A percentile compares a stretch with the other conserved stretches of the same genome.
These are phyloP conservation scores for Caenorhabditis brenneri DNA, from an alignment of 1,140 invertebrate genomes.

Conservation along the genomic window DNA sequence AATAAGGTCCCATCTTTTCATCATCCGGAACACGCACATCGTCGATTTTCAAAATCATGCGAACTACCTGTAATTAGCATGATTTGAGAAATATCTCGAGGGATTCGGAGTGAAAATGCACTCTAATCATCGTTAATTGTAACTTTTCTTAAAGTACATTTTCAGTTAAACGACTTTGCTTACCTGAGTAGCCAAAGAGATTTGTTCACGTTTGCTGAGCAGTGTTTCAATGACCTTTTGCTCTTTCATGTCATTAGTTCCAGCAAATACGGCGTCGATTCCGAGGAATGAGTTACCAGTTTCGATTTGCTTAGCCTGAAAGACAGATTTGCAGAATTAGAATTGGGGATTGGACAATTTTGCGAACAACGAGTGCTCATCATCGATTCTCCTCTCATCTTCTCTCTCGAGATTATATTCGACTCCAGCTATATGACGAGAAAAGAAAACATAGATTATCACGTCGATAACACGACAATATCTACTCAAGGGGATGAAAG, in stretches of 20 bases:
- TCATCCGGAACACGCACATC: constrained; percentile 82
- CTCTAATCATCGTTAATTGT: neutral
- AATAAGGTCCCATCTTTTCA: constrained; percentile 40
- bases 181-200: constrained; percentile 84
- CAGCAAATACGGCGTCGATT: constrained; percentile 89
- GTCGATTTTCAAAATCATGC: constrained; percentile 99
- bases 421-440: neutral
- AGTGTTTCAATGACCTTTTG: constrained; percentile 96
- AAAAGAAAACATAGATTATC: neutral
- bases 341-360: neutral
- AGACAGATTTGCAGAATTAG: neutral
- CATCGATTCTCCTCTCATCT: too few species aligned
- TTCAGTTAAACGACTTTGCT: neutral
- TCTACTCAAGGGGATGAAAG: neutral
- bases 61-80: constrained; percentile 84
- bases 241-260: constrained; percentile 88
- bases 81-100: too few species aligned
- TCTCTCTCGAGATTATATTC: neutral
- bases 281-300: constrained; percentile 87
- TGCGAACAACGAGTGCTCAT: too few species aligned
- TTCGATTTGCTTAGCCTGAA: constrained; percentile 79
- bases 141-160: too few species aligned
- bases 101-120: too few species aligned
- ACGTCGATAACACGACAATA: neutral
- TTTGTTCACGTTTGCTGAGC: constrained; percentile 95